Conservation (phyloP, 2,888 invertebrate genomes). For the Ennomos erosarius region DNA sequence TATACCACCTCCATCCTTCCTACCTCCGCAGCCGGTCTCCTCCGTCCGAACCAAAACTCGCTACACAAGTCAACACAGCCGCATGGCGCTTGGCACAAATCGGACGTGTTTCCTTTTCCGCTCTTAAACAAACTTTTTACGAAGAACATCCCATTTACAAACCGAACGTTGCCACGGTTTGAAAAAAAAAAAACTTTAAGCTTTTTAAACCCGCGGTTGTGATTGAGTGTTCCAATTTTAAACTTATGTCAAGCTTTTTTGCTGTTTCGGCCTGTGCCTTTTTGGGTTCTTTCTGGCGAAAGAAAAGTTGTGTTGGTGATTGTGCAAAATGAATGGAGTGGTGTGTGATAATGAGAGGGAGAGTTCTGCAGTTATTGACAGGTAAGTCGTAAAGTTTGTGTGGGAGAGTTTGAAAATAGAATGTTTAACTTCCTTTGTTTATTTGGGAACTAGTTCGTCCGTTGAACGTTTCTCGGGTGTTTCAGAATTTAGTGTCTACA, state of each 20-base stretch:
- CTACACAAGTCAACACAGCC: constrained; percentile 24
- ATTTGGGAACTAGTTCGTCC: constrained; percentile 20
- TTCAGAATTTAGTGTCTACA: constrained; percentile 6
- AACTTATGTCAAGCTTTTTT: constrained; percentile 23
- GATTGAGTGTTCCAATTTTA: constrained; percentile 28
- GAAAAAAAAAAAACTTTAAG: constrained; percentile 12
- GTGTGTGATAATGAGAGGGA: constrained; percentile 52
- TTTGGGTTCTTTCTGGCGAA: constrained; percentile 18
- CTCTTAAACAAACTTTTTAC: constrained; percentile 47
- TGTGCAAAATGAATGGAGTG: constrained; percentile 59
- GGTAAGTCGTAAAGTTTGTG: constrained; percentile 40
- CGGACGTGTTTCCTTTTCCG: constrained; percentile 34
- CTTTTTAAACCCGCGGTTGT: constrained; percentile 26
- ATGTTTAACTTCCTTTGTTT: constrained; percentile 28
- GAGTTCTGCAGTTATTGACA: constrained; percentile 60
- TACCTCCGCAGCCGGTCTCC: constrained; percentile 4
- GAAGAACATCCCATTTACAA: constrained; percentile 11
- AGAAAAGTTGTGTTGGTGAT: constrained; percentile 27
- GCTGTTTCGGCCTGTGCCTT: constrained; percentile 37
- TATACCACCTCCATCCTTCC: constrained; percentile 13
- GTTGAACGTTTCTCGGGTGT: constrained; percentile 17
- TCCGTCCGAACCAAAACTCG: constrained; percentile 3
- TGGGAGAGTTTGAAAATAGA: constrained; percentile 23
- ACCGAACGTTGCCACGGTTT: constrained; percentile 13
- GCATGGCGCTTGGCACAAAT: constrained; percentile 29